These are phyloP conservation scores for Datnioides undecimradiatus DNA, from an alignment of 2,113 vertebrate species.

Conservation along the genomic window DNA sequence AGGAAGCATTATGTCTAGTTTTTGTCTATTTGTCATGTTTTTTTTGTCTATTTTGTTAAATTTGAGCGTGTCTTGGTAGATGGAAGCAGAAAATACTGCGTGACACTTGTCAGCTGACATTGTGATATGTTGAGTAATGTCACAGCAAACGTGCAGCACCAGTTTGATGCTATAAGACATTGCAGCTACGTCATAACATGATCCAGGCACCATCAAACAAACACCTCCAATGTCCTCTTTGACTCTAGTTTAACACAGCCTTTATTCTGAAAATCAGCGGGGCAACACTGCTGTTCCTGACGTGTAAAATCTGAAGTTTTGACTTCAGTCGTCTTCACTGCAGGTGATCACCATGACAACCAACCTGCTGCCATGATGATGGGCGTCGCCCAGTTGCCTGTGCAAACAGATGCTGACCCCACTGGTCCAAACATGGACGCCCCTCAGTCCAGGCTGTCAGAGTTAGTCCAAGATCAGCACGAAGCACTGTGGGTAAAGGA, in stretches of 20 bases:
- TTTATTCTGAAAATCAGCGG: conserved; percentile 20
- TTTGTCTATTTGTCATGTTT: too few species aligned
- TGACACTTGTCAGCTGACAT: too few species aligned
- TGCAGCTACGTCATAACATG: too few species aligned
- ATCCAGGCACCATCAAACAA: too few species aligned
- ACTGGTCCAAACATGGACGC: background rate
- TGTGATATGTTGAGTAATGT: too few species aligned
- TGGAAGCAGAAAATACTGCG: too few species aligned
- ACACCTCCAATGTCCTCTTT: background rate
- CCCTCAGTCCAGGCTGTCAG: background rate
- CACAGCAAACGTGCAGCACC: background rate
- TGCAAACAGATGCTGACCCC: background rate
- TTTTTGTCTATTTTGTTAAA: too few species aligned
- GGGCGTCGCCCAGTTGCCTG: conserved; percentile 8
- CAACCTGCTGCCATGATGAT: conserved; percentile 30
- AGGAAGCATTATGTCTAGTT: too few species aligned
- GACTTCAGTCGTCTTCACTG: conserved; percentile 63
- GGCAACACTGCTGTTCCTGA: too few species aligned
- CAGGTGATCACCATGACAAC: conserved; percentile 56
- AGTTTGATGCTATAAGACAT: background rate
- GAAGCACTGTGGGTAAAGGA: conserved; percentile 44
- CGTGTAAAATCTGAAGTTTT: conserved; percentile 45
- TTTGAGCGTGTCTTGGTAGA: too few species aligned
- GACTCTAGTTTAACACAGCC: background rate
- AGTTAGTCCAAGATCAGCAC: conserved; percentile 16